Evolutionary conservation across 2,888 invertebrate species (phyloP), one percentile per base, ranked within the genome.

Genomic region (Synergus gifuensis): DNA sequence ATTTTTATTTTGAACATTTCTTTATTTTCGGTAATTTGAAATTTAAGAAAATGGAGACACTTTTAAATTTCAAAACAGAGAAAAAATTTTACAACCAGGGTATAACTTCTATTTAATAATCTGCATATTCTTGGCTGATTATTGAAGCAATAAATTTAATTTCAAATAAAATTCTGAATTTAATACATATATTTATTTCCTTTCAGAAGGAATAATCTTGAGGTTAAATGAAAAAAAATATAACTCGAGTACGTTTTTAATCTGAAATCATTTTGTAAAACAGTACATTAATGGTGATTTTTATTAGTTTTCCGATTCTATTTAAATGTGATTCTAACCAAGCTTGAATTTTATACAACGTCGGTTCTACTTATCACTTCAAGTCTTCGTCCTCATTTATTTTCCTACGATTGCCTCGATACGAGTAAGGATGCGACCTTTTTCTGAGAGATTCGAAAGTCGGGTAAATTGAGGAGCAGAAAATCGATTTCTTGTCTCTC

Each of bases 401-500:
- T 73, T 46, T 46, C 36, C 16, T 28, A 11, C 28, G 28, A 73
- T 49, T 73, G 28, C 28, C 49, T 36, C 49, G 9, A 3, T 28
- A 28, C 28, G 28, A 73, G 54, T 73, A 46, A 73, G 36, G 49
- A 73, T 49, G 69, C 54, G 54, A 73, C 69, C 49, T 73, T 73
- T 73, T 73, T 28, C 49, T n/a, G 14, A 28, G 49, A 46, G 46
- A 36, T 73, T 73, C 69, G 49, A 49, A 49, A 49, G 69, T 36
- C 36, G 49, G 28, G n/a, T 73, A 54, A 49, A 73, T 46, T 49
- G 69, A 73, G 69, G 54, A 54, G 69, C 54, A 36, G 16, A 73
- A 36, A 73, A 73, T 49, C 54, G 69, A 73, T 73, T 73, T 36
- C 69, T 73, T 73, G 49, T 73, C 49, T 69, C 4, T 28, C 28